Percentiles rank a stretch among this genome's conserved stretches.
phyloP scores from a whole-genome alignment of 2,888 invertebrate species.

The Spilarctia lutea region DNA sequence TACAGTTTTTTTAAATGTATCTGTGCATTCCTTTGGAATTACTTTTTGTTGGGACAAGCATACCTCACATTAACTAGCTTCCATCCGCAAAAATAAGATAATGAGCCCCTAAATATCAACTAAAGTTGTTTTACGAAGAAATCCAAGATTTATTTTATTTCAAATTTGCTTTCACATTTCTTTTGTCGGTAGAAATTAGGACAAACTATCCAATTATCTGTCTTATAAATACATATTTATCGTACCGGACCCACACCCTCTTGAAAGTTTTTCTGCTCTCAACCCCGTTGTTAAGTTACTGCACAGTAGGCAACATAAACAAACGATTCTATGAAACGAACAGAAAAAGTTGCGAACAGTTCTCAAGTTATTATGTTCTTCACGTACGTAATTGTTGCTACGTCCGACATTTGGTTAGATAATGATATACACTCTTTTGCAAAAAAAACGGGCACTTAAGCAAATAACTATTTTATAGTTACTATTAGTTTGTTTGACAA shows the following conservation, averaged over 20 bases:
- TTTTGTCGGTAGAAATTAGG: conserved; percentile 3
- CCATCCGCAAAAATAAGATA: not conserved
- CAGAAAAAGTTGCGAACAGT: conserved; percentile 39
- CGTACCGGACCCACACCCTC: not conserved
- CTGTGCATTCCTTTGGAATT: no score
- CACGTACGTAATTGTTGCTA: conserved; percentile 26
- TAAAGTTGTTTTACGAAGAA: not conserved
- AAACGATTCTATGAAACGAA: conserved; percentile 39
- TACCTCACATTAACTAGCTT: not conserved
- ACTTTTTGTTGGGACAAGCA: no score
- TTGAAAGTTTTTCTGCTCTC: conserved; percentile 3
- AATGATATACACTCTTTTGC: no score
- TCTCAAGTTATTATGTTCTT: conserved; percentile 45
- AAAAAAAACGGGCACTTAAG: no score
- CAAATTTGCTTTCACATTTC: not conserved
- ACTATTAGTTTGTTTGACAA: no score
- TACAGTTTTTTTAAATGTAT: not conserved
- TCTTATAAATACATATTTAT: conserved; percentile 15
- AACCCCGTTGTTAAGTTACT: not conserved
- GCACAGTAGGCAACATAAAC: conserved; percentile 41
- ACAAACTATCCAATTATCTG: conserved; percentile 1
- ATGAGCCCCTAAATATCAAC: not conserved
- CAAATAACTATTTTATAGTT: no score
- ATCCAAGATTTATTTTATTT: not conserved
- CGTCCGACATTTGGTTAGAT: conserved; percentile 4